A percentile compares a stretch with the other conserved stretches of the same genome.
phyloP scores from a whole-genome alignment of 1,140 invertebrate species.

The Sitobion miscanthi region DNA sequence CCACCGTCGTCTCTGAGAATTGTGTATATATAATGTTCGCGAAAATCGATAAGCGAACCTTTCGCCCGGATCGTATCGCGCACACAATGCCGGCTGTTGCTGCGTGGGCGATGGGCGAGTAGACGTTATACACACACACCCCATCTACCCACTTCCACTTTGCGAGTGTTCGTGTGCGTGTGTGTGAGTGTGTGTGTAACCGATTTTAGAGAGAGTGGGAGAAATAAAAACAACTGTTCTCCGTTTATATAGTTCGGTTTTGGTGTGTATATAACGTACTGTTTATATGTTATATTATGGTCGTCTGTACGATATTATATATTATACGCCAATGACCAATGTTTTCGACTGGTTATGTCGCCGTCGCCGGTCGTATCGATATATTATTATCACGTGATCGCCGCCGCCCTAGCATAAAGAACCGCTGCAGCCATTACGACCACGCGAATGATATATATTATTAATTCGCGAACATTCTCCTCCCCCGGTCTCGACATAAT shows the following conservation, averaged over 20 bases:
- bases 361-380: not conserved
- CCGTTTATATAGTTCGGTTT: conserved; percentile 19
- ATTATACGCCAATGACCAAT: not conserved
- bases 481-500: not conserved
- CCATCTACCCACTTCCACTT: not conserved
- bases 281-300: conserved; percentile 16
- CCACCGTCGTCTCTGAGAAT: not conserved
- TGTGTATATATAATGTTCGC: not conserved
- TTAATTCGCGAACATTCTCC: not conserved
- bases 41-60: conserved; percentile 46
- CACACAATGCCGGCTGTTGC: conserved; percentile 18
- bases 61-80: conserved; percentile 33
- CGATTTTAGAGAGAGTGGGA: not conserved
- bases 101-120: not conserved
- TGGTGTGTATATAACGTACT: not conserved
- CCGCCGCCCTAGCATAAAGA: not conserved
- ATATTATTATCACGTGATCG: not conserved
- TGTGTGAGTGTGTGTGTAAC: not conserved
- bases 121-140: not conserved
- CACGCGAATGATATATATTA: not conserved
- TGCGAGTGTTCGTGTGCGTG: not conserved
- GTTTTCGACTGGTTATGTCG: conserved; percentile 4
- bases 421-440: not conserved
- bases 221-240: conserved; percentile 30
- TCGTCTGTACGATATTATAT: not conserved